Base-by-base conservation (phyloP, 2,888 invertebrate species). In the Melinaea menophilus region DNA sequence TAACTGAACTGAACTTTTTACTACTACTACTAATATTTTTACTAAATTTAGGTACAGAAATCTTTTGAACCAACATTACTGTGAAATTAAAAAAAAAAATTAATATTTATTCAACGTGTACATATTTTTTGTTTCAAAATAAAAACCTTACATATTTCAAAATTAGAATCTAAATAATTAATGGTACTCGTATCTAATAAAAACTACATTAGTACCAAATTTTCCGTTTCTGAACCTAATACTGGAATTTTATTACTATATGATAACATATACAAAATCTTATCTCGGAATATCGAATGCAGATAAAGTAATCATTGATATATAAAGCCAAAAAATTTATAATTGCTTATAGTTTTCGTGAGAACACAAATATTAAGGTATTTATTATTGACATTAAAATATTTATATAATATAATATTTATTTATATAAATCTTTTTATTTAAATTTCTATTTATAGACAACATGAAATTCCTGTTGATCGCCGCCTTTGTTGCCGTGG, bases 401-500 rank as follows among this genome's bases (percentile, higher is more conserved):
- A 46, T 4, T 48, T n/a, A 13, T 4, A 22, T n/a, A 22, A 22
- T 13, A 48, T 22, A 31, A 31, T 51, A 31, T 51, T 31, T 11
- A 5, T n/a, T 47, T 55, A 31, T 47, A 7, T 37, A 47, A 47
- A 7, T 31, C 37, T 48, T 13, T 47, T 55, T 55, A 22, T 11
- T 45, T 57, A 45, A 31, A n/a, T 45, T 4, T 22, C 7, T 33
- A 11, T 12, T 9, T 11, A 9, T 45, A 54, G 65, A n/a, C 4
- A 51, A 62, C 12, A 68, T 68, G 68, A 66, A 68, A 69, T 62
- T 66, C 60, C 58, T 70, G 46, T 59, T 69, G 59, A 64, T 64
- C 56, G 69, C 66, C 57, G 69, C 70, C 55, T 61, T 71, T 5
- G 47, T 69, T 13, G 67, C 71, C 61, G 69, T 68, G 64, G 71